Conservation (phyloP, 2,113 vertebrate species). For the Gymnarchus niloticus region DNA sequence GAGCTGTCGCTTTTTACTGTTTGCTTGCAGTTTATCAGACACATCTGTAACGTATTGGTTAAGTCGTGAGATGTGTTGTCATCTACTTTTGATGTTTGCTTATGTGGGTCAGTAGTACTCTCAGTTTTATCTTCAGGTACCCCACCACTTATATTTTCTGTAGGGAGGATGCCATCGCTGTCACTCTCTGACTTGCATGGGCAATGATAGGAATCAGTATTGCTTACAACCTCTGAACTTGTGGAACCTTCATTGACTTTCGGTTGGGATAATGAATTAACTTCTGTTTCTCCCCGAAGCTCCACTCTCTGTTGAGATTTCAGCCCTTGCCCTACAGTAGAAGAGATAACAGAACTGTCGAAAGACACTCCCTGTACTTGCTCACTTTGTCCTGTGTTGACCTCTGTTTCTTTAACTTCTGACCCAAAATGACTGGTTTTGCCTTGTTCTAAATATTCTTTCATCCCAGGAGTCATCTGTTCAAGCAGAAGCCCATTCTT, state of each 20-base stretch:
- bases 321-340: neutral
- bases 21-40: neutral
- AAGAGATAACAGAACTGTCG: neutral
- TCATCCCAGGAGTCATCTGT: conserved; percentile 43
- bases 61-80: neutral
- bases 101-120: conserved; percentile 12
- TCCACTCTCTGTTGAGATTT: conserved; percentile 22
- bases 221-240: conserved; percentile 37
- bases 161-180: neutral
- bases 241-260: conserved; percentile 13
- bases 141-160: conserved; percentile 38
- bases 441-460: conserved; percentile 33
- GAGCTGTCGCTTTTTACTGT: neutral
- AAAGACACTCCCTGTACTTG: neutral
- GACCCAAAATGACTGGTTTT: neutral
- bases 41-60: conserved; percentile 11
- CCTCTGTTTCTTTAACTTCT: neutral
- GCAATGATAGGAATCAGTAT: conserved; percentile 24
- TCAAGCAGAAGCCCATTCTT: conserved; percentile 58
- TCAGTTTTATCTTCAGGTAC: conserved; percentile 34
- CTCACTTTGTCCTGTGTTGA: neutral
- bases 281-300: conserved; percentile 26
- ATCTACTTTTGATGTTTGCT: conserved; percentile 9
- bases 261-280: conserved; percentile 20
- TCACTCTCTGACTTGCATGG: conserved; percentile 26